These are phyloP conservation scores for Abramis brama DNA, from an alignment of 2,113 vertebrate genomes.

Conservation along the genomic window DNA sequence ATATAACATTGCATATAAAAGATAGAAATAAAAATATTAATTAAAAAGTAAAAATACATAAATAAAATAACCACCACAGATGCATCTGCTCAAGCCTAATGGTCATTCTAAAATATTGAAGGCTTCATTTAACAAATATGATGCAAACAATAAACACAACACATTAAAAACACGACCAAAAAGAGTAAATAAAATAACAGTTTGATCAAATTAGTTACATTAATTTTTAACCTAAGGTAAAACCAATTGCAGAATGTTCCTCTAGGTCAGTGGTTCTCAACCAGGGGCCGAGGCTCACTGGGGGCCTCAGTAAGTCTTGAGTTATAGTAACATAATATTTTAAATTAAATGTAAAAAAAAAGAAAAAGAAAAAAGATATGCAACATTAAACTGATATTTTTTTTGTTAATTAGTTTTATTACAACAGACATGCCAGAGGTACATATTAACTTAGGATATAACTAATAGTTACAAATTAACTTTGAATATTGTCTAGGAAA, in stretches of 20 bases:
- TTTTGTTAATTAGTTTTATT: too few species aligned
- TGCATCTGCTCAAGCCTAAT: background rate
- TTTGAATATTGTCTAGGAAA: too few species aligned
- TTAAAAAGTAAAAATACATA: background rate
- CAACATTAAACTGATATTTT: too few species aligned
- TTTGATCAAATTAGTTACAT: background rate
- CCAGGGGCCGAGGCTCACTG: too few species aligned
- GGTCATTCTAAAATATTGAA: background rate
- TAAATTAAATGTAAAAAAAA: too few species aligned
- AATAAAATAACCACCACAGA: background rate
- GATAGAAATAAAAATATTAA: background rate
- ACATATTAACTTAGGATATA: too few species aligned
- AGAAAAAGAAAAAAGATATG: too few species aligned
- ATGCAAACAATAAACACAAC: background rate
- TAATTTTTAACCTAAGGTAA: background rate
- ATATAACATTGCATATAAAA: background rate
- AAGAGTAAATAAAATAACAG: background rate
- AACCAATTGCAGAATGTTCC: background rate
- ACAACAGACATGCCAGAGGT: too few species aligned
- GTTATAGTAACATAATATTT: too few species aligned
- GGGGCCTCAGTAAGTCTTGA: too few species aligned
- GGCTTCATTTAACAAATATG: background rate
- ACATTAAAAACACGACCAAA: background rate
- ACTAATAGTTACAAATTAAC: too few species aligned
- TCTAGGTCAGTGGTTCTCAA: too few species aligned